A percentile compares a stretch with the other conserved stretches of the same genome.
Evolutionary conservation across 2,888 invertebrate species (phyloP).

Genomic region (Parnassius smintheus): DNA sequence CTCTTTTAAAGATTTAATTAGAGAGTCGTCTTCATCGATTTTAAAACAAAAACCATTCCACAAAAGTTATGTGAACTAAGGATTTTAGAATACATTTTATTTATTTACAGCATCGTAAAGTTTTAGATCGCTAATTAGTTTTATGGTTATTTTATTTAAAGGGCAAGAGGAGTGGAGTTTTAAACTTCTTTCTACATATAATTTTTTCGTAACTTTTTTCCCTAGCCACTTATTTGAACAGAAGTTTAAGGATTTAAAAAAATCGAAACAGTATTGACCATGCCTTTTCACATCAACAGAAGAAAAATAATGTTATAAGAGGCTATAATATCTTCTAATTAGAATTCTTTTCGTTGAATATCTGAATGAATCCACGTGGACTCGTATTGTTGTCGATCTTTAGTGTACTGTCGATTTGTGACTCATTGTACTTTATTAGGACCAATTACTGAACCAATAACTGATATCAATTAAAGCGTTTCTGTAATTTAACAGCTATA

Average conservation of each 20-base stretch:
- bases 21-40: slow-evolving; percentile 60
- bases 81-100: slow-evolving; percentile 56
- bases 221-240: not conserved
- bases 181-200: slow-evolving; percentile 23
- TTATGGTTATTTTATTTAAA: slow-evolving; percentile 62
- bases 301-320: slow-evolving; percentile 12
- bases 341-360: slow-evolving; percentile 34
- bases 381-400: slow-evolving; percentile 44
- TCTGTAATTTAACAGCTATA: not conserved
- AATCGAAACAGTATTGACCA: not conserved
- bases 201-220: not conserved
- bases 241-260: too few species aligned
- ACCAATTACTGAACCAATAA: slow-evolving; percentile 44
- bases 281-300: not conserved
- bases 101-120: slow-evolving; percentile 70
- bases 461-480: slow-evolving; percentile 30
- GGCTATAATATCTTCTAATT: slow-evolving; percentile 35
- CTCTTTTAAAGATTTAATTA: slow-evolving; percentile 57
- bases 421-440: slow-evolving; percentile 44
- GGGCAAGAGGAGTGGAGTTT: slow-evolving; percentile 47
- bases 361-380: slow-evolving; percentile 52
- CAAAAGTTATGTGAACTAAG: slow-evolving; percentile 51
- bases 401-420: slow-evolving; percentile 53
- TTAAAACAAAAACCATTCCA: slow-evolving; percentile 56
- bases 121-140: slow-evolving; percentile 73